These are phyloP conservation scores for Andrena flavipes DNA, from an alignment of 2,888 invertebrate species.

Conservation along the genomic window DNA sequence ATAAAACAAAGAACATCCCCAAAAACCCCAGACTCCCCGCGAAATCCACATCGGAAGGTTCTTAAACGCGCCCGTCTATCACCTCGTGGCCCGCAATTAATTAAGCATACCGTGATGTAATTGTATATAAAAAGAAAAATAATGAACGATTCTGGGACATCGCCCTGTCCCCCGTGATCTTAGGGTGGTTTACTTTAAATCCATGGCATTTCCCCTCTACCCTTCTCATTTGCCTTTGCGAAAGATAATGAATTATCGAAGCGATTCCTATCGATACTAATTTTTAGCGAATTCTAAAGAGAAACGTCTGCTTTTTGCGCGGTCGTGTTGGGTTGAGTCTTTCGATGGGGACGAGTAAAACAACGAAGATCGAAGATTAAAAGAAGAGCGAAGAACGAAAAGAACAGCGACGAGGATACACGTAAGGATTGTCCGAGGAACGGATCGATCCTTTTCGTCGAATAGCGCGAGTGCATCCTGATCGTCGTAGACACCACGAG, in stretches of 20 bases:
- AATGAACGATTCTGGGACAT: constrained; percentile 48
- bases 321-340: background rate
- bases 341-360: background rate
- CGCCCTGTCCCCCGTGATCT: constrained; percentile 25
- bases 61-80: constrained; percentile 47
- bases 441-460: constrained; percentile 23
- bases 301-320: background rate
- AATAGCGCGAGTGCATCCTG: constrained; percentile 50
- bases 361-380: background rate
- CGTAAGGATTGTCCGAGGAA: constrained; percentile 41
- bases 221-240: background rate
- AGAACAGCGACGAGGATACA: constrained; percentile 29
- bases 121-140: constrained; percentile 58
- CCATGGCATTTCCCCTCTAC: constrained; percentile 29
- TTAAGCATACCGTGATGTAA: background rate
- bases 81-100: constrained; percentile 26
- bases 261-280: background rate
- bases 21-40: constrained; percentile 11
- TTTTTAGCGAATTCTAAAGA: constrained; percentile 12
- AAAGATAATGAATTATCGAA: constrained; percentile 11
- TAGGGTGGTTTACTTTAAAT: constrained; percentile 18
- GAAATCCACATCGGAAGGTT: constrained; percentile 33
- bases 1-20: constrained; percentile 69
- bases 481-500: constrained; percentile 43
- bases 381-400: constrained; percentile 4